Base-by-base conservation (phyloP, 2,797 vertebrate species). In the Sternotherus odoratus region DNA sequence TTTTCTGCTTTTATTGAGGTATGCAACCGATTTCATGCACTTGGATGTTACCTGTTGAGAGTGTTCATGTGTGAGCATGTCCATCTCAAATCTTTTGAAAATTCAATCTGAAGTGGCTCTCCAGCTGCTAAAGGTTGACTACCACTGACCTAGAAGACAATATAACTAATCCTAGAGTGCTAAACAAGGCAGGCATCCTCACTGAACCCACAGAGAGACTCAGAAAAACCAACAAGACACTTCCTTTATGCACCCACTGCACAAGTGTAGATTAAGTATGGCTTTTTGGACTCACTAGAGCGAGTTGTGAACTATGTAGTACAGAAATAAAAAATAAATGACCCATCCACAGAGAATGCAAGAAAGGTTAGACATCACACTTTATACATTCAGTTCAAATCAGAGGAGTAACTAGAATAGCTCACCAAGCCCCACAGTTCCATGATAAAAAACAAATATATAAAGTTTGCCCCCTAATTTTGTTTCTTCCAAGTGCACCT, bases 81-180 rank as follows among this genome's bases (percentile, higher is more conserved):
- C 54, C 83, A 85, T 84, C 80, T 95, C 75, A 90, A 69, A 81
- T 53, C 85, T 85, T 91, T 86, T 79, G 60, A 94, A 94, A 94
- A 82, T 85, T 96, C 4, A 0, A 11, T 88, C 83, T 83, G 49
- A 88, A 91, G 63, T 74, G 50, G 13, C 50, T 74, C 54, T 88
- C 85, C 83, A 83, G 1, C 89, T 95, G 54, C 84, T 95, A 90
- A 43, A 87, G 49, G 63, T 79, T 96, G 53, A 19, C 43, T 95
- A 92, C 66, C 84, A 89, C 48, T 92, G 88, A 95, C 92, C 90
- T 94, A 93, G 94, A 96, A 95, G 90, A 91, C 94, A 89, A 89
- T 80, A 82, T 24, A 81, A 30, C 53, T 95, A 79, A 81, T 90
- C 48, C 80, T 79, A 81, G 69, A 0, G 0, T 77, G 82, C 33